phyloP scores from a whole-genome alignment of 2,113 vertebrate species.

The Larimichthys crocea region DNA sequence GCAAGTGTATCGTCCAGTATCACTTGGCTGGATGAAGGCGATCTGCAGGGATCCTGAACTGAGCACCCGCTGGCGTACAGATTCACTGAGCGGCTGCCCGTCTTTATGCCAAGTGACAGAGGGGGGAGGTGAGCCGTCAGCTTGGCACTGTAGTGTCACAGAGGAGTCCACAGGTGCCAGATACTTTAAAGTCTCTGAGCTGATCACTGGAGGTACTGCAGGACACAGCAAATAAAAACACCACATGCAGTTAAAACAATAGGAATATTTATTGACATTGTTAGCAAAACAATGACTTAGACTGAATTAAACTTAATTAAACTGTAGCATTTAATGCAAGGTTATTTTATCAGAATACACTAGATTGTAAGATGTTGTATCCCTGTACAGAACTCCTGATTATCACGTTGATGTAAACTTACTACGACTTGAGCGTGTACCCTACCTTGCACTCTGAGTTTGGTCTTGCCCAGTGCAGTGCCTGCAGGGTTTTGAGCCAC shows the following conservation, averaged over 20 bases:
- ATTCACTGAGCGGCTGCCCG: slow-evolving; percentile 84
- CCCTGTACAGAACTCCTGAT: neutral
- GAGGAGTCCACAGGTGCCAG: slow-evolving; percentile 87
- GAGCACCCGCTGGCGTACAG: slow-evolving; percentile 86
- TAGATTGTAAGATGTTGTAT: neutral
- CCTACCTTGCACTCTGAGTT: slow-evolving; percentile 94
- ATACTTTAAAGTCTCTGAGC: slow-evolving; percentile 79
- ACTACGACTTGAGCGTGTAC: neutral
- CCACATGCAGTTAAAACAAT: neutral
- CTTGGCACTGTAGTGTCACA: slow-evolving; percentile 88
- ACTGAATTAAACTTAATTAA: too few species aligned
- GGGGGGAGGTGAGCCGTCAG: slow-evolving; percentile 88
- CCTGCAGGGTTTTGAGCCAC: slow-evolving; percentile 96
- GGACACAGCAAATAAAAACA: slow-evolving; percentile 27
- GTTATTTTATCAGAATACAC: neutral
- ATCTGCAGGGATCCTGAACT: slow-evolving; percentile 91
- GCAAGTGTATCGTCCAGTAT: slow-evolving; percentile 91
- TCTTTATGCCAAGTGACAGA: slow-evolving; percentile 91
- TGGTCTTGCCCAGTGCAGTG: slow-evolving; percentile 94
- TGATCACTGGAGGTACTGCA: slow-evolving; percentile 92
- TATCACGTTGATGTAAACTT: neutral
- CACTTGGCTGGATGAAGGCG: slow-evolving; percentile 86
- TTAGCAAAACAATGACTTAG: neutral
- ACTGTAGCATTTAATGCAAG: neutral
- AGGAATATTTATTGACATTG: neutral